Percentiles rank a stretch among this genome's conserved stretches.
These are phyloP conservation scores for Patella vulgata DNA, from an alignment of 1,140 invertebrate species.

Conservation along the genomic window DNA sequence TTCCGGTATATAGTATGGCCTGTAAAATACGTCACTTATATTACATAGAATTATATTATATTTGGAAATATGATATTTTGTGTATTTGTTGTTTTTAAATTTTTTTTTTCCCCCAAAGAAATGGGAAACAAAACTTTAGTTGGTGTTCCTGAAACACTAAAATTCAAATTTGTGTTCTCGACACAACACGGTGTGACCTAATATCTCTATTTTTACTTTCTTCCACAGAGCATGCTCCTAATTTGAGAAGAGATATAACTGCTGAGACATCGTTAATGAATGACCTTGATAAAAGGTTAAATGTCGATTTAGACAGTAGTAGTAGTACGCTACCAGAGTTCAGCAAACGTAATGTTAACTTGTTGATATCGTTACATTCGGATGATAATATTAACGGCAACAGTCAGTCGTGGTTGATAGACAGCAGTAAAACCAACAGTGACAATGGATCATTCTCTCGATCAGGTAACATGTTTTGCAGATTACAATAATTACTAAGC, in stretches of 20 bases:
- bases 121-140: not conserved
- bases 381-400: slow-evolving; percentile 55
- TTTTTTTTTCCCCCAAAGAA: not conserved
- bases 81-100: not conserved
- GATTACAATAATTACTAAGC: too few species aligned
- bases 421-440: slow-evolving; percentile 54
- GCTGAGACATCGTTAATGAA: slow-evolving; percentile 64
- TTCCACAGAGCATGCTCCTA: slow-evolving; percentile 50
- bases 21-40: too few species aligned
- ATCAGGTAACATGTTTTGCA: too few species aligned
- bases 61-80: not conserved
- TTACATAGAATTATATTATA: not conserved
- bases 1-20: too few species aligned
- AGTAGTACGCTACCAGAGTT: slow-evolving; percentile 43
- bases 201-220: slow-evolving; percentile 6
- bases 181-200: too few species aligned
- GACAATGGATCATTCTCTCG: slow-evolving; percentile 50
- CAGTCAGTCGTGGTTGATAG: slow-evolving; percentile 47
- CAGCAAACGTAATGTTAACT: slow-evolving; percentile 51
- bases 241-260: slow-evolving; percentile 60
- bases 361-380: slow-evolving; percentile 48
- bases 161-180: too few species aligned
- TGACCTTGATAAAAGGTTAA: slow-evolving; percentile 61
- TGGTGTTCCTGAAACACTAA: too few species aligned
- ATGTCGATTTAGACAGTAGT: slow-evolving; percentile 49